A percentile compares a stretch with the other conserved stretches of the same genome.
Conservation (phyloP, 2,888 invertebrate genomes). For the Alloplasta piceator region DNA sequence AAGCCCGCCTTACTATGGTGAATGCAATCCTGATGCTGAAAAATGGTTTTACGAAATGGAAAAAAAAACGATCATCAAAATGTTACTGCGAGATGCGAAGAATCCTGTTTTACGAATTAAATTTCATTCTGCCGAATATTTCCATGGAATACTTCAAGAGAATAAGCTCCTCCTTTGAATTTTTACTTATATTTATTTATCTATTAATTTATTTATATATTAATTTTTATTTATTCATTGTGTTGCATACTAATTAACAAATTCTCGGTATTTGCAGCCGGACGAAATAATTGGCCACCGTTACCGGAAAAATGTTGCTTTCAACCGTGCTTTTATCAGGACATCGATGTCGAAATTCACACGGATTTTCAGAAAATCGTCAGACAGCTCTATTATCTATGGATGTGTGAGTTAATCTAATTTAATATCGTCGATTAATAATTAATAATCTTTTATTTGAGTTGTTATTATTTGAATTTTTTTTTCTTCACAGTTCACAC, state of each 20-base stretch:
- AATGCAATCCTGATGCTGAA: slow-evolving; percentile 52
- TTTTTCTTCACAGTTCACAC: slow-evolving; percentile 95
- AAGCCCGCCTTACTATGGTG: slow-evolving; percentile 84
- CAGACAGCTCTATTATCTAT: slow-evolving; percentile 96
- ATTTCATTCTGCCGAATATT: not conserved
- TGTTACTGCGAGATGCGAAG: not conserved
- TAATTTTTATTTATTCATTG: not conserved
- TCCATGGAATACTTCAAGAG: not conserved
- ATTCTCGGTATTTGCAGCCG: slow-evolving; percentile 81
- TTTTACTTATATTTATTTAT: slow-evolving; percentile 12
- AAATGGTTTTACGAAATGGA: slow-evolving; percentile 9
- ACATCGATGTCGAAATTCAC: slow-evolving; percentile 99
- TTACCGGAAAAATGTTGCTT: slow-evolving; percentile 96
- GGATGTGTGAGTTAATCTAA: slow-evolving; percentile 93
- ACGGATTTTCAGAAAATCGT: slow-evolving; percentile 98
- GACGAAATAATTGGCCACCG: slow-evolving; percentile 99
- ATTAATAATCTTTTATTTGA: no score
- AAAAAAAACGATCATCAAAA: not conserved
- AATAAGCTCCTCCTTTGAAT: no score
- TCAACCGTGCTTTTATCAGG: slow-evolving; percentile 99
- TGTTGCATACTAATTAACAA: not conserved
- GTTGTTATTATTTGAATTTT: no score
- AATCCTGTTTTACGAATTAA: not conserved
- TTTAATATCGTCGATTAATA: no score
- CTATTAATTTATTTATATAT: no score